Conservation (phyloP, 1,140 invertebrate species). For the Microplitis mediator region DNA sequence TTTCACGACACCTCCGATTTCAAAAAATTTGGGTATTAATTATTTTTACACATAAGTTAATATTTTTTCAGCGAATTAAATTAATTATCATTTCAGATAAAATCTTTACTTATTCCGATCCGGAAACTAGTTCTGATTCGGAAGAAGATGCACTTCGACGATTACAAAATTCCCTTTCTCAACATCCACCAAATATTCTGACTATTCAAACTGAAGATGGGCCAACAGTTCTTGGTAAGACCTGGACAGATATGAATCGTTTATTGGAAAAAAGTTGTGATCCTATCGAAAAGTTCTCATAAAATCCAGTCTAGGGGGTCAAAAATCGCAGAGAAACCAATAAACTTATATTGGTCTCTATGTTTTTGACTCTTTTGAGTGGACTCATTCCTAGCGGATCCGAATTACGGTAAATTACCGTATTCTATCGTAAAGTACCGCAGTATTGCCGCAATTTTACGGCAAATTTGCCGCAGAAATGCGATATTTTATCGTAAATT, state of each 20-base stretch:
- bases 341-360: too few relatives aligned
- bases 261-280: too few relatives aligned
- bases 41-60: not conserved
- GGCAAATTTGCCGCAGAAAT: too few relatives aligned
- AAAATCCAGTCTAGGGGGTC: too few relatives aligned
- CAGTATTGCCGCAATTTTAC: too few relatives aligned
- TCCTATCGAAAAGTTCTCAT: too few relatives aligned
- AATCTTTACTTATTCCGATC: conserved; percentile 55
- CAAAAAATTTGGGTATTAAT: conserved; percentile 54
- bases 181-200: conserved; percentile 53
- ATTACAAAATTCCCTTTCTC: conserved; percentile 60
- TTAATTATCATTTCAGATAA: conserved; percentile 44
- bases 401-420: too few relatives aligned
- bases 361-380: too few relatives aligned
- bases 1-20: conserved; percentile 49
- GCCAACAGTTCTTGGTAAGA: conserved; percentile 43
- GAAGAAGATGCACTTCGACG: conserved; percentile 76
- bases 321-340: too few relatives aligned
- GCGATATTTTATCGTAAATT: not conserved
- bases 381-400: too few relatives aligned
- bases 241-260: not conserved
- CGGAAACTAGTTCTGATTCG: conserved; percentile 74
- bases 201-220: conserved; percentile 59
- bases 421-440: too few relatives aligned
- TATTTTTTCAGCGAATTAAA: conserved; percentile 18